Evolutionary conservation across 2,888 invertebrate species (phyloP).

Genomic region (Cryptosula pallasiana): DNA sequence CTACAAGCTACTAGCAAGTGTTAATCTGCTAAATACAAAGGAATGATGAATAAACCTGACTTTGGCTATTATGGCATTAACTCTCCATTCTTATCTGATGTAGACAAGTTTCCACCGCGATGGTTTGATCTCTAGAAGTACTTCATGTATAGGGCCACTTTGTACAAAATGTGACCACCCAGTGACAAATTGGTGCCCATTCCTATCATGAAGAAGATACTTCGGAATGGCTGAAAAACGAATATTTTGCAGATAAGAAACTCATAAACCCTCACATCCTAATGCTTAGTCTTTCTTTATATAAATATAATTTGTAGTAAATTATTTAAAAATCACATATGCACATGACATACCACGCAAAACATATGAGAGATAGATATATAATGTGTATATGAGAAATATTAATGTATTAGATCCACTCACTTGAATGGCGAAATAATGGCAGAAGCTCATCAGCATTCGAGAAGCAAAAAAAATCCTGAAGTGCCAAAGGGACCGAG

Average conservation of each 20-base stretch:
- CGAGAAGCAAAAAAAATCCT: neutral
- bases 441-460: constrained; percentile 1
- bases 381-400: too few species aligned
- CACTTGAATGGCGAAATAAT: constrained; percentile 5
- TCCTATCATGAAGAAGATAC: neutral
- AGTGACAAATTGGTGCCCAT: constrained; percentile 8
- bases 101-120: too few species aligned
- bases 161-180: neutral
- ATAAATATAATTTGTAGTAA: neutral
- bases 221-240: constrained; percentile 8
- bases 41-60: too few species aligned
- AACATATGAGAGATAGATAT: too few species aligned
- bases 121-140: neutral
- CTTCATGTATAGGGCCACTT: neutral
- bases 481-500: neutral
- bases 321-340: too few species aligned
- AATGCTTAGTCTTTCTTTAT: neutral
- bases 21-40: too few species aligned
- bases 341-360: too few species aligned
- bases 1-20: too few species aligned
- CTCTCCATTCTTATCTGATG: too few species aligned
- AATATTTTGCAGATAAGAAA: neutral
- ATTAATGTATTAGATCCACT: too few species aligned
- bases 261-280: neutral
- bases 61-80: too few species aligned